These are phyloP conservation scores for Phlogophora meticulosa DNA, from an alignment of 2,888 invertebrate species.

Conservation along the genomic window DNA sequence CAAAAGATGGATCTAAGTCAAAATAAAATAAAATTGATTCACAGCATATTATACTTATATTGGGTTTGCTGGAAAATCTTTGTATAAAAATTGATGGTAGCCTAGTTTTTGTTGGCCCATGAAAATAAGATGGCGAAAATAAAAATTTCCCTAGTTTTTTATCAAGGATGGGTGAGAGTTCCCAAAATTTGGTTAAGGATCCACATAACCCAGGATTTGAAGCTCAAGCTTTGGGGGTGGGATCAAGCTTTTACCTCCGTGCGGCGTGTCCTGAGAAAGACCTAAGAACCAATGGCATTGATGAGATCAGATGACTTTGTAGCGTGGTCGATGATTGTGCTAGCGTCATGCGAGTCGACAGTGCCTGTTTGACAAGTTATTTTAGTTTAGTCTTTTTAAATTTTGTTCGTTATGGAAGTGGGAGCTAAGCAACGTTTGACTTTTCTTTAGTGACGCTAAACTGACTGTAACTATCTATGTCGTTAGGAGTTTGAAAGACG, in stretches of 20 bases:
- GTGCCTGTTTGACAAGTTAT: slow-evolving; percentile 73
- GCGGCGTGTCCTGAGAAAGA: slow-evolving; percentile 90
- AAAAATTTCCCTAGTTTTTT: slow-evolving; percentile 13
- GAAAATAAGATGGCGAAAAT: background rate
- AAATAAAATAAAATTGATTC: slow-evolving; percentile 4
- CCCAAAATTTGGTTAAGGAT: slow-evolving; percentile 89
- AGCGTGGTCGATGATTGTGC: slow-evolving; percentile 81
- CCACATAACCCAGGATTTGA: slow-evolving; percentile 85
- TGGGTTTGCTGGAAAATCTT: background rate
- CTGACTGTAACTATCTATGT: slow-evolving; percentile 4
- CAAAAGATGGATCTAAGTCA: slow-evolving; percentile 11
- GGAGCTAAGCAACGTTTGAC: slow-evolving; percentile 56
- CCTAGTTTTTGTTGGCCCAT: background rate
- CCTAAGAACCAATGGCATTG: slow-evolving; percentile 89
- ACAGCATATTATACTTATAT: background rate
- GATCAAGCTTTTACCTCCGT: slow-evolving; percentile 89
- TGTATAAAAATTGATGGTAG: background rate
- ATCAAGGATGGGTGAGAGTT: slow-evolving; percentile 70
- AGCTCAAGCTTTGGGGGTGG: slow-evolving; percentile 85
- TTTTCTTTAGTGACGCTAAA: slow-evolving; percentile 1
- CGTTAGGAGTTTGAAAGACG: slow-evolving; percentile 17
- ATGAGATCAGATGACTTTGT: slow-evolving; percentile 86
- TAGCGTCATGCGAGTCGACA: slow-evolving; percentile 85
- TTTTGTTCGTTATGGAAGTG: slow-evolving; percentile 42
- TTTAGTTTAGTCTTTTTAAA: slow-evolving; percentile 47